Evolutionary conservation across 2,797 vertebrate genomes (phyloP).

Genomic region (Muscicapa comitata): DNA sequence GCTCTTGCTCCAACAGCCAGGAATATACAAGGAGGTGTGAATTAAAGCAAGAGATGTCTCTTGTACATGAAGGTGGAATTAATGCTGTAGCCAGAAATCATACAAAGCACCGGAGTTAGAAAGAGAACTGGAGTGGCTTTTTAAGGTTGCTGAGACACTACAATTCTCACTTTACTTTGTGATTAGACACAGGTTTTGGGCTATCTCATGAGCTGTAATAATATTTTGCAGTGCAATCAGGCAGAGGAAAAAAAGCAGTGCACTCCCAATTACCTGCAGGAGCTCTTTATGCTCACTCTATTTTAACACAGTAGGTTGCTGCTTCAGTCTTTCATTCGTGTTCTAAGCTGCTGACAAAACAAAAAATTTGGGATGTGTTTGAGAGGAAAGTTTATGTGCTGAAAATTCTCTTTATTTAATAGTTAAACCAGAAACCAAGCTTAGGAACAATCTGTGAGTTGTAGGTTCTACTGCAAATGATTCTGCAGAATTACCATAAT

Average conservation of each 20-base stretch:
- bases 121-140: background rate
- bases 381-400: background rate
- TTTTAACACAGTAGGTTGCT: background rate
- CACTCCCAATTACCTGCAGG: background rate
- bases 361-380: background rate
- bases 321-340: background rate
- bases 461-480: background rate
- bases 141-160: background rate
- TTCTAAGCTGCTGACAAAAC: background rate
- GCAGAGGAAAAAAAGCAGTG: background rate
- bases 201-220: background rate
- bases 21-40: background rate
- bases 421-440: background rate
- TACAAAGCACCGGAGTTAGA: background rate
- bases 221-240: background rate
- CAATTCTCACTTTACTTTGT: background rate
- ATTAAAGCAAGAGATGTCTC: background rate
- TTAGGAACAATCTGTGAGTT: background rate
- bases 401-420: background rate
- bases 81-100: background rate
- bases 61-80: background rate
- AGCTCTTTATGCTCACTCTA: background rate
- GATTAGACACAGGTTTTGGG: background rate
- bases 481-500: background rate
- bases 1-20: background rate